A percentile compares a stretch with the other conserved stretches of the same genome.
Conservation (phyloP, 2,113 vertebrate species). For the Salvator merianae region DNA sequence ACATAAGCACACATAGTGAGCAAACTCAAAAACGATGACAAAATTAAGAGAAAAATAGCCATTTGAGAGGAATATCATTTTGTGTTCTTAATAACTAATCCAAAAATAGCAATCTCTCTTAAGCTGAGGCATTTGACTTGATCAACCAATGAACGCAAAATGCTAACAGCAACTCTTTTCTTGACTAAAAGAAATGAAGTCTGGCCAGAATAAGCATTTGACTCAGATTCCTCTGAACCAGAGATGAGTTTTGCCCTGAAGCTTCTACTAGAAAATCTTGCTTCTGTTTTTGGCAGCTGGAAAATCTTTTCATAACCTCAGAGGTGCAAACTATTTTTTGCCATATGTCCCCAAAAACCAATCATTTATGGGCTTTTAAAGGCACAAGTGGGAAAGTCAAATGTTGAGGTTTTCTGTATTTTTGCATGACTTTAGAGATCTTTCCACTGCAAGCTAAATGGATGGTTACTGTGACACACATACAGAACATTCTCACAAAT, state of each 20-base stretch:
- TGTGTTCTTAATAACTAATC: not conserved
- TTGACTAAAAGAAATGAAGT: not conserved
- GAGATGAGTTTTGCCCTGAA: not conserved
- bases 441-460: not conserved
- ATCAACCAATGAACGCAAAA: not conserved
- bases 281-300: not conserved
- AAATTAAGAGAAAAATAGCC: not conserved
- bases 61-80: not conserved
- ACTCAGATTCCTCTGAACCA: not conserved
- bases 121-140: not conserved
- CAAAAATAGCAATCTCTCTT: not conserved
- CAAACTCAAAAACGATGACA: not conserved
- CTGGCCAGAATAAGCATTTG: not conserved
- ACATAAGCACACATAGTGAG: not conserved
- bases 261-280: not conserved
- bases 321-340: not conserved
- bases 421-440: not conserved
- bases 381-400: not conserved
- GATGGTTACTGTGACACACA: too few relatives aligned
- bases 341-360: not conserved
- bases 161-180: not conserved
- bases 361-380: not conserved
- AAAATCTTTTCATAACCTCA: not conserved
- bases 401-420: not conserved
- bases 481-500: not conserved